Evolutionary conservation across 2,888 invertebrate species (phyloP).

Genomic region (Tanypteryx hageni): DNA sequence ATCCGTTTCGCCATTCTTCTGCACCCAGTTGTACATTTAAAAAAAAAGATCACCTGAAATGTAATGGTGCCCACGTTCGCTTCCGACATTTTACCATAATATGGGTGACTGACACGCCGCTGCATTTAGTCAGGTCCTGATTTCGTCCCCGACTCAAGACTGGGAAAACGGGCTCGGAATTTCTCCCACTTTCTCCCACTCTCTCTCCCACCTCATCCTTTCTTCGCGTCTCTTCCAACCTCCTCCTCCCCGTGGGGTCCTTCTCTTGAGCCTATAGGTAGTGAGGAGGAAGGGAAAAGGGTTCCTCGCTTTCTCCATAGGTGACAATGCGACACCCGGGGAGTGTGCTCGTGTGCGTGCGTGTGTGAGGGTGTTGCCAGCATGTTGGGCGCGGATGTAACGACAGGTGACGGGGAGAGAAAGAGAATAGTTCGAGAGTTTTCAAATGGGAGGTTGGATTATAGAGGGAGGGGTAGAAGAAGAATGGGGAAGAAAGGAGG

Average conservation of each 20-base stretch:
- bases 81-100: not conserved
- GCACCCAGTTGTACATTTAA: not conserved
- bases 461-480: not conserved
- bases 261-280: not conserved
- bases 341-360: not conserved
- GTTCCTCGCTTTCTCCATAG: slow-evolving; percentile 38
- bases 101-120: not conserved
- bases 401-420: not conserved
- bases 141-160: not conserved
- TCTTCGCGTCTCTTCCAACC: not conserved
- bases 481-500: not conserved
- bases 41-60: not conserved
- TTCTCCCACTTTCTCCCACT: slow-evolving; percentile 52
- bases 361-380: not conserved
- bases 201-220: not conserved
- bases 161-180: slow-evolving; percentile 31
- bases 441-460: not conserved
- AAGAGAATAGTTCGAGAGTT: not conserved
- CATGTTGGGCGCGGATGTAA: slow-evolving; percentile 11
- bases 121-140: not conserved
- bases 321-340: slow-evolving; percentile 51
- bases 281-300: slow-evolving; percentile 41
- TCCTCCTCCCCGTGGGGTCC: slow-evolving; percentile 10
- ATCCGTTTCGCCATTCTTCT: not conserved
- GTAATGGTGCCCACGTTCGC: not conserved